phyloP scores from a whole-genome alignment of 1,140 invertebrate species.

The Drosophila melanogaster region DNA sequence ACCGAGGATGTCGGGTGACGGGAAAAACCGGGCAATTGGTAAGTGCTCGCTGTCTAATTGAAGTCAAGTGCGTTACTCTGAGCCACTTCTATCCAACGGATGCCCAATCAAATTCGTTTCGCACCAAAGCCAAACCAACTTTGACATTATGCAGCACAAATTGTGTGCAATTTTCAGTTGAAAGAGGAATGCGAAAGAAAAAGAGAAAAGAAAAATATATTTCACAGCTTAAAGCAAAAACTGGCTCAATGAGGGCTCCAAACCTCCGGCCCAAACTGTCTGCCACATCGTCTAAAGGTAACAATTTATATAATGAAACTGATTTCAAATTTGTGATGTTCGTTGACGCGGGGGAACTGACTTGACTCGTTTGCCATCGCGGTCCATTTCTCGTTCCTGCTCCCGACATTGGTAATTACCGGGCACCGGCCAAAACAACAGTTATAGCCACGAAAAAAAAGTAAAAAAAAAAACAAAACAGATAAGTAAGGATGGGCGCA shows the following conservation, averaged over 20 bases:
- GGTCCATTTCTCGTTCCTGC: conserved; percentile 34
- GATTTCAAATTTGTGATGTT: conserved; percentile 76
- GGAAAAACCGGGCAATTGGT: conserved; percentile 45
- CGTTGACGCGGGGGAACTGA: conserved; percentile 33
- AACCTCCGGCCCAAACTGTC: conserved; percentile 50
- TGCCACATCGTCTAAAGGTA: conserved; percentile 78
- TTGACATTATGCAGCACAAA: conserved; percentile 79
- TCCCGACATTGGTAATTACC: conserved; percentile 46
- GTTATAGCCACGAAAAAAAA: conserved; percentile 52
- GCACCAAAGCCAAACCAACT: conserved; percentile 50
- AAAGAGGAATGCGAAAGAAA: conserved; percentile 5
- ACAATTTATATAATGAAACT: conserved; percentile 83
- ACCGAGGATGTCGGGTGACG: background rate
- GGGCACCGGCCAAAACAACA: conserved; percentile 57
- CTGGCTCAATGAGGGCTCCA: conserved; percentile 43
- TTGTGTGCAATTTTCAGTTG: conserved; percentile 52
- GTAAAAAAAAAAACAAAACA: conserved; percentile 1
- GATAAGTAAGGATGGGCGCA: conserved; percentile 15
- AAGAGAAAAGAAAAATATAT: conserved; percentile 19
- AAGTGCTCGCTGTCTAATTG: conserved; percentile 71
- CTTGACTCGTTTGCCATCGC: conserved; percentile 30
- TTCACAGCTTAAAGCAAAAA: conserved; percentile 39
- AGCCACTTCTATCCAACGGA: conserved; percentile 44
- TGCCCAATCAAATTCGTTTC: conserved; percentile 22
- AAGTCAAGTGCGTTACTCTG: conserved; percentile 69